Base-by-base conservation (phyloP, 2,888 invertebrate species). In the Lochmaea crataegi region DNA sequence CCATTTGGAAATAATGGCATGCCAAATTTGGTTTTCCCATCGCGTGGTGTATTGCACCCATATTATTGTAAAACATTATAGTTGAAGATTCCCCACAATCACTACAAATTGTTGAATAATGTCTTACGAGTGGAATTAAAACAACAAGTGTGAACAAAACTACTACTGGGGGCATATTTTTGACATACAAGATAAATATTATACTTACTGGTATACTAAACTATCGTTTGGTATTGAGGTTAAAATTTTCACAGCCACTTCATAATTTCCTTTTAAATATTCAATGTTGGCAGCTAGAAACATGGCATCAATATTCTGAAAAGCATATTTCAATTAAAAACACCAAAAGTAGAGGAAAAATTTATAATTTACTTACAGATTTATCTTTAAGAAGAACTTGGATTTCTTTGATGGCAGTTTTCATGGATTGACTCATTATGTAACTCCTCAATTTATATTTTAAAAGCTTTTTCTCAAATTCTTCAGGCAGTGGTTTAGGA, bases 11-110 rank as follows among this genome's bases (percentile, higher is more conserved):
- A 86, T 95, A 94, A 84, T 93, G 93, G 66, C 92, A 91, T 9
- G 94, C 94, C 73, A 96, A 88, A 86, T 93, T 92, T 63, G 93
- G 93, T 87, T 95, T 96, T 22, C 93, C 93, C 86, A 95, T 90
- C 51, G 94, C 92, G 83, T 94, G 91, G 86, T 96, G 93, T 78
- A 95, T 90, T 67, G 94, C 92, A 60, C 94, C 96, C 83, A 95
- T 90, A 82, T 96, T 95, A 83, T 96, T 96, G 83, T 94, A 93
- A 81, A 93, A 92, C 84, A 92, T 87, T 65, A 91, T 88, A 22
- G 89, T 87, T 11, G 91, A 87, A 72, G 89, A 90, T 85, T 93
- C 92, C 2, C 92, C 92, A 75, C 85, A 87, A 45, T 89, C 89
- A 78, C 90, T 90, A 78, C 63, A 65, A 65, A 53, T 12, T 22